A percentile compares a stretch with the other conserved stretches of the same genome.
These are phyloP conservation scores for Lochmaea crataegi DNA, from an alignment of 2,888 invertebrate species.

Conservation along the genomic window DNA sequence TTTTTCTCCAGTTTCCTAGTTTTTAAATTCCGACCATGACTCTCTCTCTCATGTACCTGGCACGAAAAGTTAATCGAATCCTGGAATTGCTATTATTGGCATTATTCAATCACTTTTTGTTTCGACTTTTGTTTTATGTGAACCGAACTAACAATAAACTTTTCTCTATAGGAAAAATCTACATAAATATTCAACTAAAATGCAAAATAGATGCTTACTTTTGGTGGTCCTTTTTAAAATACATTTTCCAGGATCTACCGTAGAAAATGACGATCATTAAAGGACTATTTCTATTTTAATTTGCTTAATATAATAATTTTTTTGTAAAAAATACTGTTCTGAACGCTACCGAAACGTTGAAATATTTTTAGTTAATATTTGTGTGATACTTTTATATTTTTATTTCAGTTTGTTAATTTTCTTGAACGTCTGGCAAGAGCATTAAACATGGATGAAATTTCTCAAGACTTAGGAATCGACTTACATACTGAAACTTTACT, in stretches of 20 bases:
- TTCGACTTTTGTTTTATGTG: not conserved
- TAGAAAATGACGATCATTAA: not conserved
- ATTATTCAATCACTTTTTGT: conserved; percentile 8
- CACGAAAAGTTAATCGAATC: conserved; percentile 8
- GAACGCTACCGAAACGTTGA: no score
- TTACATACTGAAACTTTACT: conserved; percentile 86
- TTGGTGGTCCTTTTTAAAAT: not conserved
- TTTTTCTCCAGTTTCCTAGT: conserved; percentile 3
- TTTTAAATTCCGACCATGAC: conserved; percentile 8
- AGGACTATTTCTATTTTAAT: not conserved
- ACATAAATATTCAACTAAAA: not conserved
- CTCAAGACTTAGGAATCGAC: conserved; percentile 83
- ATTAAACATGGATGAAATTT: conserved; percentile 87
- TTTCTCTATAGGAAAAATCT: not conserved
- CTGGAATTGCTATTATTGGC: not conserved
- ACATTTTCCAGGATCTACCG: not conserved
- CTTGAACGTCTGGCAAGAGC: conserved; percentile 85
- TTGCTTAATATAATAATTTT: no score
- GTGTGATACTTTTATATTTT: not conserved
- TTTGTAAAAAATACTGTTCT: no score
- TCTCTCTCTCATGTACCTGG: not conserved
- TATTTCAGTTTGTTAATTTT: conserved; percentile 80
- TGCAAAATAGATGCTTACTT: not conserved
- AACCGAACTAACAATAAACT: not conserved
- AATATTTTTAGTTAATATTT: no score